These are phyloP conservation scores for Ceratina calcarata DNA, from an alignment of 1,140 invertebrate species.

Conservation along the genomic window DNA sequence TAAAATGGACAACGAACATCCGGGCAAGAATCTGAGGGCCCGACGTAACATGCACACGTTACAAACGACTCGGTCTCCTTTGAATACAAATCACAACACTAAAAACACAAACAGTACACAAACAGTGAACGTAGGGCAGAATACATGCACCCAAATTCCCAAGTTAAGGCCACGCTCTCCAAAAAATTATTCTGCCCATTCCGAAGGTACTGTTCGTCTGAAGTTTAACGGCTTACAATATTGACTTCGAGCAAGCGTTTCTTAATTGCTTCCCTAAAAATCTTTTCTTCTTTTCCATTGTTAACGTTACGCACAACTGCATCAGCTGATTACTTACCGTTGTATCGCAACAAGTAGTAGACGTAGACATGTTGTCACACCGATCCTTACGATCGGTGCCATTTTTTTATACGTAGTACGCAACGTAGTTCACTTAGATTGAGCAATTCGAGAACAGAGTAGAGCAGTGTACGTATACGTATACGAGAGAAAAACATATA, in stretches of 20 bases:
- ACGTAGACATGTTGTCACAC: constrained; percentile 26
- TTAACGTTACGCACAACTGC: constrained; percentile 4
- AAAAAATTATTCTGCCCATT: constrained; percentile 73
- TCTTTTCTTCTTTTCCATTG: constrained; percentile 17
- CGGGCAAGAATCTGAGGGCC: constrained; percentile 73
- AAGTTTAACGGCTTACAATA: constrained; percentile 59
- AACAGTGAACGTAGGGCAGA: constrained; percentile 70
- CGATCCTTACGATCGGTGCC: neutral
- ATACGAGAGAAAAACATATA: neutral
- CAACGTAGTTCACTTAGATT: neutral
- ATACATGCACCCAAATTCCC: constrained; percentile 73
- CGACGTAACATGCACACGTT: constrained; percentile 71
- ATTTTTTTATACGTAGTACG: neutral
- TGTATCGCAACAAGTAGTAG: constrained; percentile 20
- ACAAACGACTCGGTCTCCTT: constrained; percentile 68
- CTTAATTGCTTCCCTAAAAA: constrained; percentile 28
- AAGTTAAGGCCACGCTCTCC: constrained; percentile 75
- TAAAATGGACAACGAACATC: constrained; percentile 69
- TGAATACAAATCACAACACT: constrained; percentile 67
- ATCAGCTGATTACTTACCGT: neutral
- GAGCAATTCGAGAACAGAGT: neutral
- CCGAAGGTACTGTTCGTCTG: constrained; percentile 76
- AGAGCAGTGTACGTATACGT: neutral
- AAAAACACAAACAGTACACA: constrained; percentile 73
- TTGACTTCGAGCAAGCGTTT: constrained; percentile 37